Evolutionary conservation across 2,797 vertebrate genomes (phyloP).

Genomic region (Danio aesculapii): DNA sequence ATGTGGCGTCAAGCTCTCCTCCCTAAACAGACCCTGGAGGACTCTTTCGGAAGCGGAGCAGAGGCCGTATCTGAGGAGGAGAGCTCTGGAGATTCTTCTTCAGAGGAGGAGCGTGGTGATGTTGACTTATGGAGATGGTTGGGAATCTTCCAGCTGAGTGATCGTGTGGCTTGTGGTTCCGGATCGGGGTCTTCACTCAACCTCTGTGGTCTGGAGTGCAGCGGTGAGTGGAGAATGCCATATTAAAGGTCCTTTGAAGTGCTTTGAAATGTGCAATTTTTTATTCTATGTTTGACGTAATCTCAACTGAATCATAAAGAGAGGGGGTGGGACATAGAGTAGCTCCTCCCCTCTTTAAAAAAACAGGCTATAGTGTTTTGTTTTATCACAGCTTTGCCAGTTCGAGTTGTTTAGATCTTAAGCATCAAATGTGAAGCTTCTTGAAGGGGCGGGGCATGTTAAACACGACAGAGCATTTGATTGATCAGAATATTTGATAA

Average conservation of each 20-base stretch:
- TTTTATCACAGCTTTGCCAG: no score
- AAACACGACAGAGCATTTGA: no score
- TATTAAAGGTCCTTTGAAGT: neutral
- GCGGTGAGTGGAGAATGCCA: slow-evolving; percentile 35
- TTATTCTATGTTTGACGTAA: no score
- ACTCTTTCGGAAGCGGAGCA: slow-evolving; percentile 1
- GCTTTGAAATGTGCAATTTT: no score
- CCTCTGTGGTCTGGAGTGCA: slow-evolving; percentile 50
- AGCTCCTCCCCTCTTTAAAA: no score
- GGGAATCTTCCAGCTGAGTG: slow-evolving; percentile 61
- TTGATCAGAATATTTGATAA: no score
- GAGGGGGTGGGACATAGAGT: no score
- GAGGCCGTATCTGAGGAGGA: neutral
- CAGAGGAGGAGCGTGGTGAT: neutral
- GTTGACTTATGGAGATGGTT: neutral
- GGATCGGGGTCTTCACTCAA: slow-evolving; percentile 24
- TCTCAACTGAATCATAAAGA: no score
- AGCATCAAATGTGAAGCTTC: no score
- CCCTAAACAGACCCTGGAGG: neutral
- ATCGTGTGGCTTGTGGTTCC: slow-evolving; percentile 40
- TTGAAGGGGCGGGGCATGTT: no score
- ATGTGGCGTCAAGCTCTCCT: neutral
- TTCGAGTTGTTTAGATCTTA: no score
- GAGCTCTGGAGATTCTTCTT: slow-evolving; percentile 14
- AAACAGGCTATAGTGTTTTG: no score